These are phyloP conservation scores for Sycobia sp. DNA, from an alignment of 1,140 invertebrate species.

Conservation along the genomic window DNA sequence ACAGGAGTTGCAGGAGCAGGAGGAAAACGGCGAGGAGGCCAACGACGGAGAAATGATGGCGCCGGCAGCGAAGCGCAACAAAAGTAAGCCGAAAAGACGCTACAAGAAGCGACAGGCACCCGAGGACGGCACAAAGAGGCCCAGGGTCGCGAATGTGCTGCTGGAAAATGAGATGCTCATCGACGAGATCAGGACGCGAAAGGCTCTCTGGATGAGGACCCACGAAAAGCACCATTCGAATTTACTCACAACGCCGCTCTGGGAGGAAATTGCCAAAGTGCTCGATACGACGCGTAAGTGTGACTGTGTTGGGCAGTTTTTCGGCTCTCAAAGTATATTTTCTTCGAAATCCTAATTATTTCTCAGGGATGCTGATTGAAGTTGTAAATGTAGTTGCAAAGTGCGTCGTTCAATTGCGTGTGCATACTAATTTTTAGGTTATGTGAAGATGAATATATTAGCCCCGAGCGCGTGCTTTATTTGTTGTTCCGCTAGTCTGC, in stretches of 20 bases:
- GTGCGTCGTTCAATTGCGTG: too few relatives aligned
- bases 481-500: too few relatives aligned
- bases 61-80: background rate
- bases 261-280: slow-evolving; percentile 26
- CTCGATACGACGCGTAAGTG: slow-evolving; percentile 31
- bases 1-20: background rate
- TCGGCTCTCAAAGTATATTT: too few relatives aligned
- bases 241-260: slow-evolving; percentile 5
- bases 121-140: slow-evolving; percentile 14
- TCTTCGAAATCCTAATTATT: too few relatives aligned
- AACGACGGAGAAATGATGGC: slow-evolving; percentile 19
- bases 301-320: background rate
- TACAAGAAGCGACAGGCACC: background rate
- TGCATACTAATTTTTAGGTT: too few relatives aligned
- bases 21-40: background rate
- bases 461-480: too few relatives aligned
- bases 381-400: too few relatives aligned
- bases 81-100: slow-evolving; percentile 14
- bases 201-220: slow-evolving; percentile 29
- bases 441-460: too few relatives aligned
- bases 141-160: slow-evolving; percentile 24
- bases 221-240: slow-evolving; percentile 30
- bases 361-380: too few relatives aligned
- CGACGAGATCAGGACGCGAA: slow-evolving; percentile 20
- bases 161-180: slow-evolving; percentile 34